phyloP scores from a whole-genome alignment of 2,797 vertebrate species.

The Dallia pectoralis region DNA sequence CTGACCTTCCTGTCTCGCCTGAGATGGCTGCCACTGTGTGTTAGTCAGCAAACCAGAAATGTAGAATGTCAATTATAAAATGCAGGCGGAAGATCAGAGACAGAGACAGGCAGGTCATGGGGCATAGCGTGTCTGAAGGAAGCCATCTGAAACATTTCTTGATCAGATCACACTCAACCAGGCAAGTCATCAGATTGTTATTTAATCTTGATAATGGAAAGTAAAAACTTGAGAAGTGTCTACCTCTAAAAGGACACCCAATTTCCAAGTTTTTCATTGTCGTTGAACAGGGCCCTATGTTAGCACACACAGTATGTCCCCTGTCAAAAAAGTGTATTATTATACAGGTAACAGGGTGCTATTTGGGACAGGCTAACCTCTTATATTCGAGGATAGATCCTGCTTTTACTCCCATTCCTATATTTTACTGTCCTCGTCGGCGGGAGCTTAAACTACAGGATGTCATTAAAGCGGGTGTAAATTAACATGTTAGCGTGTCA shows the following conservation, averaged over 20 bases:
- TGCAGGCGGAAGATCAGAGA: conserved; percentile 37
- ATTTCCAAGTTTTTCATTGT: neutral
- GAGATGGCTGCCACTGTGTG: conserved; percentile 47
- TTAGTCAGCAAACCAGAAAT: conserved; percentile 42
- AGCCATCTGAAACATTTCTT: conserved; percentile 44
- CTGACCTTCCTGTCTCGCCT: conserved; percentile 47
- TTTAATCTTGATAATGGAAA: conserved; percentile 50
- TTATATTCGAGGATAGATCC: conserved; percentile 19
- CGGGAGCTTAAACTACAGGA: conserved; percentile 13
- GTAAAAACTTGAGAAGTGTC: neutral
- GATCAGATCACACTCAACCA: conserved; percentile 41
- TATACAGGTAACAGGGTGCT: neutral
- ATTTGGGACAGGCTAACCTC: conserved; percentile 15
- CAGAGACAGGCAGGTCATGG: conserved; percentile 13
- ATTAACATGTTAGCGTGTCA: conserved; percentile 52
- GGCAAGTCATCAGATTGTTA: conserved; percentile 39
- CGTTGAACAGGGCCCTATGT: neutral
- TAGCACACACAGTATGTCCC: neutral
- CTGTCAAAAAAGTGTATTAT: neutral
- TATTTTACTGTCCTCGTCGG: conserved; percentile 1
- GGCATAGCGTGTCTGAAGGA: conserved; percentile 42
- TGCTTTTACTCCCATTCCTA: neutral
- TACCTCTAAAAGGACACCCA: neutral
- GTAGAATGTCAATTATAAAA: conserved; percentile 53
- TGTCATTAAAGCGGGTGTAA: conserved; percentile 47